Conservation (phyloP, 2,797 vertebrate species). For the Buphagus erythrorhynchus region DNA sequence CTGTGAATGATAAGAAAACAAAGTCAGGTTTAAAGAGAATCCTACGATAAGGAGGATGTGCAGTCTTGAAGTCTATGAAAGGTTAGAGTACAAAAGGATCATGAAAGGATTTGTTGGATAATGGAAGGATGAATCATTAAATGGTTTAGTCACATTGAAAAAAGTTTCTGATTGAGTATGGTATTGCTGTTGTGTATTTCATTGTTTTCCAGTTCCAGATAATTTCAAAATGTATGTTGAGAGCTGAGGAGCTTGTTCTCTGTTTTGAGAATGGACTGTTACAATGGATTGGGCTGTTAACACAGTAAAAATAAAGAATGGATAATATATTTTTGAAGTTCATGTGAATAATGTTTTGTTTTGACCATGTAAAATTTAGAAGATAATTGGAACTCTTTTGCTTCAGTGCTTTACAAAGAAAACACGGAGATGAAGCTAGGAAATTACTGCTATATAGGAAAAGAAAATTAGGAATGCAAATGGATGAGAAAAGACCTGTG, state of each 20-base stretch:
- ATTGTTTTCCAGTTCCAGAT: background rate
- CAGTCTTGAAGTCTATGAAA: background rate
- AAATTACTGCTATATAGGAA: background rate
- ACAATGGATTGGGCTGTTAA: background rate
- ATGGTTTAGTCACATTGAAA: background rate
- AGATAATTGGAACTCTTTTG: background rate
- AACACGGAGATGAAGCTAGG: background rate
- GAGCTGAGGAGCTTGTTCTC: background rate
- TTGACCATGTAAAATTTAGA: background rate
- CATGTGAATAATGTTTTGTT: background rate
- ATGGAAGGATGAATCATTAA: background rate
- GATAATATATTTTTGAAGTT: background rate
- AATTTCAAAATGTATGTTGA: background rate
- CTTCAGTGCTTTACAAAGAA: background rate
- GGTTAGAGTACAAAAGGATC: background rate
- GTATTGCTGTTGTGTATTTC: background rate
- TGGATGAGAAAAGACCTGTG: background rate
- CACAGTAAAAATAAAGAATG: conserved; percentile 4
- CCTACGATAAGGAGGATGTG: background rate
- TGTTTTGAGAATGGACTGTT: background rate
- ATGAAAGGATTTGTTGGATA: background rate
- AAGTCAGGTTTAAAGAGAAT: background rate
- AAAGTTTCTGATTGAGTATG: background rate
- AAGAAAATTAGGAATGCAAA: background rate
- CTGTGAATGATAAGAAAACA: background rate